phyloP scores from a whole-genome alignment of 2,797 vertebrate genomes.

The Holocentrus rufus region DNA sequence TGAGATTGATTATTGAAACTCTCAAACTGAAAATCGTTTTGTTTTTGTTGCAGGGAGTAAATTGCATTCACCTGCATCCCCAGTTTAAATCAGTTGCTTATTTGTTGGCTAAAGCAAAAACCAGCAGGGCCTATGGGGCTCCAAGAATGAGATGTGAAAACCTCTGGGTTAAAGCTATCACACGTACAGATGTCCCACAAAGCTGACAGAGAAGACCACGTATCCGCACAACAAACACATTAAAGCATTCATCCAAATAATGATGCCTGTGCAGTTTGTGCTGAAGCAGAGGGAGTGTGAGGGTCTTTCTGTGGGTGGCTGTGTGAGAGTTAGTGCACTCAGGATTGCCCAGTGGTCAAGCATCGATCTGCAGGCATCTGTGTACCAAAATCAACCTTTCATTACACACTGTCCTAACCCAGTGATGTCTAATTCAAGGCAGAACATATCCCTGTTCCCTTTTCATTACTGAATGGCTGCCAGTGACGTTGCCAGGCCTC shows the following conservation, averaged over 20 bases:
- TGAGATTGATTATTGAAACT: no score
- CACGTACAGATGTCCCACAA: background rate
- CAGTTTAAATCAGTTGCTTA: no score
- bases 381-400: slow-evolving; percentile 33
- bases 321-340: background rate
- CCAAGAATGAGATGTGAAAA: no score
- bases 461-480: slow-evolving; percentile 39
- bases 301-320: background rate
- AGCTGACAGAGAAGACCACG: slow-evolving; percentile 22
- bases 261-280: slow-evolving; percentile 3
- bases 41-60: no score
- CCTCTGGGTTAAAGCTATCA: no score
- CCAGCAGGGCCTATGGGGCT: no score
- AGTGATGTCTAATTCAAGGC: slow-evolving; percentile 45
- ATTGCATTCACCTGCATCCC: no score
- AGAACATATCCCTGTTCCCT: slow-evolving; percentile 22
- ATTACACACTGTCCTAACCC: background rate
- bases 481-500: slow-evolving; percentile 42
- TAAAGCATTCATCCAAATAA: no score
- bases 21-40: no score
- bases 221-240: slow-evolving; percentile 1
- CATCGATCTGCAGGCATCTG: slow-evolving; percentile 36
- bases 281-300: slow-evolving; percentile 18
- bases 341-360: slow-evolving; percentile 1
- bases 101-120: no score